Evolutionary conservation across 2,797 vertebrate genomes (phyloP), one percentile per base, ranked within the genome.

Genomic region (Pangasius macronema): DNA sequence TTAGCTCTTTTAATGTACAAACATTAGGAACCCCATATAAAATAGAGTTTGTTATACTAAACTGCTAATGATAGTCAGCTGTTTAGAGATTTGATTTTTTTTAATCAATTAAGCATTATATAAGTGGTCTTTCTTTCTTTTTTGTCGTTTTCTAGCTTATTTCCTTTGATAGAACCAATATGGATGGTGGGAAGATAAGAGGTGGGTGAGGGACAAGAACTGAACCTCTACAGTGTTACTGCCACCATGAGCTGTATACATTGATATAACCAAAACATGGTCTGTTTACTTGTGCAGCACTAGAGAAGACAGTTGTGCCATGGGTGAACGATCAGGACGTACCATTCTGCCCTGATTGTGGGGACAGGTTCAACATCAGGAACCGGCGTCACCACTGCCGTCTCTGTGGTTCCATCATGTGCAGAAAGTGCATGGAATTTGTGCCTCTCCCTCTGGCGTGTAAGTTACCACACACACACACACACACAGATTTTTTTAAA

Each of bases 321-420:
- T 99, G 99, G 99, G 98, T 99, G 89, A 98, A 92, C 0, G 98
- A 99, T 91, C 97, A 98, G 7, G 98, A 99, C 24, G 99, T 99
- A 87, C 99, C 99, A 0, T 99, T 99, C 92, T 99, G 99, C 91
- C 99, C 99, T 0, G 99, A 99, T 93, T 99, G 99, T 30, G 98
- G 99, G 72, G 97, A 90, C 92, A 98, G 97, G 92, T 99, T 99
- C 93, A 97, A 96, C 92, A 96, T 99, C 46, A 96, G 98, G 13
- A 98, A 98, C 94, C 93, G 99, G 24, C 97, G 98, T 24, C 99
- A 99, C 93, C 99, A 99, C 91, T 99, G 98, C 92, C 98, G 98
- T 18, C 97, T 99, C 16, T 99, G 98, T 2, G 99, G 99, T 1
- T 99, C 98, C 42, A 99, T 99, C 85, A 99, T 99, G 98, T 99